Conservation (phyloP, 1,140 invertebrate species). For the Papilio xuthus region DNA sequence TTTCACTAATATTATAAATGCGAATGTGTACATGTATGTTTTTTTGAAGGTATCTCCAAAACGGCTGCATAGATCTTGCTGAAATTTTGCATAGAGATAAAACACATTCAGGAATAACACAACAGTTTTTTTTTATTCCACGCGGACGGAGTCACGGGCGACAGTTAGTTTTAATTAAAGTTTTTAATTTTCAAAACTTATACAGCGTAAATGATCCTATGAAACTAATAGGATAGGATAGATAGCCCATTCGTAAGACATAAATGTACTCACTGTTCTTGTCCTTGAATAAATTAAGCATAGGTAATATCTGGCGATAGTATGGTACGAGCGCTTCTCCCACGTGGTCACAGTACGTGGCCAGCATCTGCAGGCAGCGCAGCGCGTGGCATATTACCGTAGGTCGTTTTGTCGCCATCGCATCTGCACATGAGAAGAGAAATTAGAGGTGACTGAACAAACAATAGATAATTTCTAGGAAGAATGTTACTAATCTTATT, state of each 20-base stretch:
- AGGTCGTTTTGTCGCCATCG: slow-evolving; percentile 90
- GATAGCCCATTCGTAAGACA: slow-evolving; percentile 31
- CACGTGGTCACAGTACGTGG: slow-evolving; percentile 89
- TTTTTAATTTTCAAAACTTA: too few relatives aligned
- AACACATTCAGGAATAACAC: too few relatives aligned
- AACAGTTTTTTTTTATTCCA: too few relatives aligned
- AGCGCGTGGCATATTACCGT: slow-evolving; percentile 90
- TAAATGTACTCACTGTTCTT: slow-evolving; percentile 83
- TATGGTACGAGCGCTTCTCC: slow-evolving; percentile 96
- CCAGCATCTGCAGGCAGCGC: slow-evolving; percentile 91
- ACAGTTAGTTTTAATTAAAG: too few relatives aligned
- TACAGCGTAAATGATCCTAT: background rate
- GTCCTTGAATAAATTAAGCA: slow-evolving; percentile 94
- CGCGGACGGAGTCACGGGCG: too few relatives aligned
- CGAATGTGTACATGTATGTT: too few relatives aligned
- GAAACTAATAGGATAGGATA: background rate
- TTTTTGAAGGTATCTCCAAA: too few relatives aligned
- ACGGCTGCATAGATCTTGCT: too few relatives aligned
- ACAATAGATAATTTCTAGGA: too few relatives aligned
- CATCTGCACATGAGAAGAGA: slow-evolving; percentile 83
- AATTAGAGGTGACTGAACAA: background rate
- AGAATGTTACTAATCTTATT: too few relatives aligned
- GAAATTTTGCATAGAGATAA: too few relatives aligned
- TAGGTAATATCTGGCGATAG: slow-evolving; percentile 94
- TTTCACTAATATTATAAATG: too few relatives aligned